phyloP scores from a whole-genome alignment of 2,113 vertebrate genomes.

The Phalacrocorax carbo region DNA sequence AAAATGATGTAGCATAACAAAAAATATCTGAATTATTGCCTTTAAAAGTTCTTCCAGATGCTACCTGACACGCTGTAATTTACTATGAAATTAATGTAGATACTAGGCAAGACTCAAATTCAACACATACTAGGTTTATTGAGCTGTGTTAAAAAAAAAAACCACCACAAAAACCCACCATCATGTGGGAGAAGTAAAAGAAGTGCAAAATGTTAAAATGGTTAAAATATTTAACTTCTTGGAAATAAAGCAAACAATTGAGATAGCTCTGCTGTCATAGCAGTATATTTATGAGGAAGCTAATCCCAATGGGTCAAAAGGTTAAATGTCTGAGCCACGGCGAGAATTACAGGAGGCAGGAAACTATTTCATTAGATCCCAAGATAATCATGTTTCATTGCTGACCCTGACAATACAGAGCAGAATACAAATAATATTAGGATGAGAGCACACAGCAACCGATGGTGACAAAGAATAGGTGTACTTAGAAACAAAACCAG shows the following conservation, averaged over 20 bases:
- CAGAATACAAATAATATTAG: not conserved
- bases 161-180: not conserved
- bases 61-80: not conserved
- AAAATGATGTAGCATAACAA: not conserved
- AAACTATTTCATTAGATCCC: slow-evolving; percentile 48
- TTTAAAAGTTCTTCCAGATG: not conserved
- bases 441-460: slow-evolving; percentile 12
- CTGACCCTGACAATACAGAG: not conserved
- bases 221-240: not conserved
- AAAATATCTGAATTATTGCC: not conserved
- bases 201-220: not conserved
- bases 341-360: slow-evolving; percentile 19
- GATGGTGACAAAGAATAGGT: not conserved
- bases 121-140: not conserved
- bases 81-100: not conserved
- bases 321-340: slow-evolving; percentile 36
- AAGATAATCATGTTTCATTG: slow-evolving; percentile 32
- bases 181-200: not conserved
- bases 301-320: slow-evolving; percentile 14
- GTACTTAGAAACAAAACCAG: not conserved
- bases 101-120: not conserved
- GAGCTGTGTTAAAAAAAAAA: not conserved
- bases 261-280: not conserved
- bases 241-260: not conserved
- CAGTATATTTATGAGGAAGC: slow-evolving; percentile 14